phyloP scores from a whole-genome alignment of 2,797 vertebrate genomes.

The Neosalanx taihuensis region DNA sequence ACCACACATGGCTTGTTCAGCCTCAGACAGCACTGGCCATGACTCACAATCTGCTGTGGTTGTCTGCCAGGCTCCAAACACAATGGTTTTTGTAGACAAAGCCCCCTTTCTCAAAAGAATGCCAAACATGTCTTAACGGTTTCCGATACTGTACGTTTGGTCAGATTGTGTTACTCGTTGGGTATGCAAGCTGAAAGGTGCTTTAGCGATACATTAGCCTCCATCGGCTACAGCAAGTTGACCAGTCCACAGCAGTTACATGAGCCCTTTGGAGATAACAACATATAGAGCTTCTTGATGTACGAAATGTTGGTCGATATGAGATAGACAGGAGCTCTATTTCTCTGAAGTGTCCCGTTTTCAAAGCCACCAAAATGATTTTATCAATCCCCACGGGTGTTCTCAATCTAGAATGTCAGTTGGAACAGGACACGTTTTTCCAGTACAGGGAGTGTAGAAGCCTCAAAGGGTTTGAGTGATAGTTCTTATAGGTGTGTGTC shows the following conservation, averaged over 20 bases:
- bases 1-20: constrained; percentile 35
- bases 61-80: constrained; percentile 62
- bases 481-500: constrained; percentile 20
- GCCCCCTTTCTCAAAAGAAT: constrained; percentile 57
- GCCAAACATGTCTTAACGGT: constrained; percentile 58
- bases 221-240: background rate
- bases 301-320: background rate
- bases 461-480: background rate
- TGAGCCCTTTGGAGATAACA: background rate
- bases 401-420: background rate
- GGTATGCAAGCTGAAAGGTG: constrained; percentile 25
- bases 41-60: constrained; percentile 66
- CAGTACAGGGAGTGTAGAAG: constrained; percentile 26
- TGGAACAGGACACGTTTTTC: background rate
- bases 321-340: background rate
- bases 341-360: background rate
- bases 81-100: constrained; percentile 69
- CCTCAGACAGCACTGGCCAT: constrained; percentile 57
- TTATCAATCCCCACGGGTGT: background rate
- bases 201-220: background rate
- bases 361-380: background rate
- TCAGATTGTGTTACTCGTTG: constrained; percentile 43
- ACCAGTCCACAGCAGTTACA: background rate
- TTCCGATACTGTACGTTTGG: constrained; percentile 53
- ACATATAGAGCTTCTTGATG: background rate